These are phyloP conservation scores for Eilema griseolum DNA, from an alignment of 2,888 invertebrate genomes.

Conservation along the genomic window DNA sequence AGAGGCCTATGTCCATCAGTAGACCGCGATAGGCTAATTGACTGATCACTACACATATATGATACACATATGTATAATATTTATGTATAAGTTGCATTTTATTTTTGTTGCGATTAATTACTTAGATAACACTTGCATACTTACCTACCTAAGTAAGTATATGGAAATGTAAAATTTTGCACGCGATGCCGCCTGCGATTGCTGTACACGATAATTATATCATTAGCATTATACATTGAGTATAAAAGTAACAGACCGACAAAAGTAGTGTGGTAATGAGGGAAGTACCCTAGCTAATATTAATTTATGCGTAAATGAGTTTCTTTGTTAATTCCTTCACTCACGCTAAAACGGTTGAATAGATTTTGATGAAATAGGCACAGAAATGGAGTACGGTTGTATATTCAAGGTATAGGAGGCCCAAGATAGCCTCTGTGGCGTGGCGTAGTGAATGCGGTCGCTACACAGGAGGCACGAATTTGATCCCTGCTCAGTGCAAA, in stretches of 20 bases:
- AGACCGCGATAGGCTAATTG: too few species aligned
- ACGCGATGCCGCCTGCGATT: not conserved
- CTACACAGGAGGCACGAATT: too few species aligned
- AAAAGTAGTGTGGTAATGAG: not conserved
- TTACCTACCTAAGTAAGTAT: not conserved
- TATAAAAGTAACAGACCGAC: not conserved
- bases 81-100: not conserved
- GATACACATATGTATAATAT: not conserved
- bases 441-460: too few species aligned
- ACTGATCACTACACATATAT: too few species aligned
- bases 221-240: slow-evolving; percentile 2
- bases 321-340: not conserved
- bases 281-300: not conserved
- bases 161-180: not conserved
- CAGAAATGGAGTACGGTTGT: too few species aligned
- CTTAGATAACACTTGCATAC: not conserved
- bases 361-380: not conserved
- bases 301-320: not conserved
- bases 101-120: slow-evolving; percentile 1
- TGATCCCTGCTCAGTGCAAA: too few species aligned
- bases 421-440: too few species aligned
- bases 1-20: too few species aligned
- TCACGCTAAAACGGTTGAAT: not conserved
- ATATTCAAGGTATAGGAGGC: too few species aligned
- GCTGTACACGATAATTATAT: not conserved